Base-by-base conservation (phyloP, 2,113 vertebrate species). In the Scatophagus argus region DNA sequence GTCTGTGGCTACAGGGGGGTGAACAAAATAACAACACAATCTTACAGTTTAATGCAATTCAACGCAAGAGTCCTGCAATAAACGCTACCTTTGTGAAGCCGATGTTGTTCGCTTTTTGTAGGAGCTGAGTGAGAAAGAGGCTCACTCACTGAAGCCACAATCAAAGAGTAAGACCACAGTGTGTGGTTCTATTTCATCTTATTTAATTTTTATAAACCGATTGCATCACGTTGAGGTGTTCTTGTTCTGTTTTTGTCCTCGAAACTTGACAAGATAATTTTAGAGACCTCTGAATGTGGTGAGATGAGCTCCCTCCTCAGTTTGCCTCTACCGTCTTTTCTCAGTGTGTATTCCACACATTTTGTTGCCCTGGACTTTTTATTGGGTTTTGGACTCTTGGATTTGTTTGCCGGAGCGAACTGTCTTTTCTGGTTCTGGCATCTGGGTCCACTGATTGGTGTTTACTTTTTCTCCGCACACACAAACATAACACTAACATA, bases 21-120 rank as follows among this genome's bases (percentile, higher is more conserved):
- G 21, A 74, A 81, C 39, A 29, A 71, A 82, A 79, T 25, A 70
- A 70, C 70, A 63, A 25, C 72, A 44, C 10, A 29, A 36, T 60
- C 74, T 65, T 27, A 47, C 43, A 51, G 3, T 61, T 75, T n/a
- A 46, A 75, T 83, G 59, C 62, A 62, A 82, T 59, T 79, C 41
- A 41, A 16, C 31, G 70, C 74, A 82, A 79, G 5, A 54, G 81
- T 16, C 4, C 25, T 68, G 62, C 67, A 81, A 79, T 65, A 58
- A 65, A 52, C 32, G 7, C n/a, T 34, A 38, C 19, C 36, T 74
- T 31, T 66, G 62, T 34, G 79, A 49, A 72, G 60, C 16, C 34
- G 19, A 31, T 58, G 13, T 31, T 39, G 64, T 47, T 62, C 23
- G n/a, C 38, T 36, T 39, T 29, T 41, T 25, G 36, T 32, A 46